Evolutionary conservation across 2,113 vertebrate species (phyloP), one percentile per base, ranked within the genome.

Genomic region (Dipodomys merriami): DNA sequence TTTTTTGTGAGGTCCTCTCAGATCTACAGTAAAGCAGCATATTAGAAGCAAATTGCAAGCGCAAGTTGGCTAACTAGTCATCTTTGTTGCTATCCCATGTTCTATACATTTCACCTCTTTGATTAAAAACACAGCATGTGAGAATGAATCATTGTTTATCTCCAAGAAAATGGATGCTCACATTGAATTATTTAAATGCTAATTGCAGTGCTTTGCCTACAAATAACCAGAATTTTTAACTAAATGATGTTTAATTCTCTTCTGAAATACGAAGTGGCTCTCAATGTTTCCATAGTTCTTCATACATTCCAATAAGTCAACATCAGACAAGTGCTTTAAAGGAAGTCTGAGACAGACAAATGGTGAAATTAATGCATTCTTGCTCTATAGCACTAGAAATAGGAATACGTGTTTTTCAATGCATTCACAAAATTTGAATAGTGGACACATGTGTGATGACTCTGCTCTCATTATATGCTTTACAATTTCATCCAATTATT

Each of bases 61-160:
- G 60, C 13, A 6, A 60, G 39, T 93, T 94, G 91, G 86, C 39
- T 97, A 97, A 85, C 69, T 12, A 92, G 81, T 83, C 16, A 72
- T 7, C 88, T 95, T 96, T 94, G 46, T 94, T 95, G 49, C 35
- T 87, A 35, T 90, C 79, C 80, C 49, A 80, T 83, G 69, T 49
- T 96, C 86, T 57, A 85, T 88, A 93, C 23, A 94, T 96, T 73
- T 94, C 93, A 93, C 81, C 69, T 74, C 13, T 87, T 93, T 78
- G 25, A 97, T 96, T 96, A 91, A 83, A 93, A 71, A 69, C 88
- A 86, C n/a, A 92, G 67, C 78, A 64, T 83, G 90, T 64, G 88
- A 91, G 92, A 93, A 95, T 90, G 91, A 95, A 95, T 97, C 82
- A 94, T 96, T 97, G 88, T 92, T 83, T 94, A 49, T 96, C 86